Conservation (phyloP, 1,140 invertebrate species). For the Leptinotarsa lineolata region DNA sequence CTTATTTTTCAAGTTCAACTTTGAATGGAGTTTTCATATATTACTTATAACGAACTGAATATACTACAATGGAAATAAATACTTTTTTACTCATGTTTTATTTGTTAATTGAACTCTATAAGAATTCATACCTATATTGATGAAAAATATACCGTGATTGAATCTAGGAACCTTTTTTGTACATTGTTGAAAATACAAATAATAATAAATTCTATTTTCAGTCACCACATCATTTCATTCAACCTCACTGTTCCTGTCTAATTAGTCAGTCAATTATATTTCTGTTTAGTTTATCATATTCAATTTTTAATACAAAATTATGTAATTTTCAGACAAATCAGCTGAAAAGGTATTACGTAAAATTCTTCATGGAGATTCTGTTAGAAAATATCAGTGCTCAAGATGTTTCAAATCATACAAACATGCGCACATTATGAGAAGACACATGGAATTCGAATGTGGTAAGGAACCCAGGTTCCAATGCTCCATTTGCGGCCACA, state of each 20-base stretch:
- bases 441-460: conserved; percentile 69
- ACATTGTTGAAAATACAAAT: not conserved
- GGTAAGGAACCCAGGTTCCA: conserved; percentile 61
- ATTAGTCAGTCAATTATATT: no score
- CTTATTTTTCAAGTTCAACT: no score
- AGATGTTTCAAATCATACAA: conserved; percentile 70
- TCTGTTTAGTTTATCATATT: no score
- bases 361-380: not conserved
- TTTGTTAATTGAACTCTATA: no score
- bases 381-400: conserved; percentile 56
- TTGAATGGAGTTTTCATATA: no score
- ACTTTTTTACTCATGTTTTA: no score
- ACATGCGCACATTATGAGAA: conserved; percentile 62
- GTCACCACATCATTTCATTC: no score
- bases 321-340: not conserved
- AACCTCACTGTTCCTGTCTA: no score
- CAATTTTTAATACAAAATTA: no score
- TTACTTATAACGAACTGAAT: no score
- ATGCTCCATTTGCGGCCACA: conserved; percentile 54
- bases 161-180: not conserved
- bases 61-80: no score
- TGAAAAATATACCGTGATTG: not conserved
- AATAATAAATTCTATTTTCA: conserved; percentile 7
- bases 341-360: conserved; percentile 13
- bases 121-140: no score